These are phyloP conservation scores for Melanotus villosus DNA, from an alignment of 2,888 invertebrate genomes.

Conservation along the genomic window DNA sequence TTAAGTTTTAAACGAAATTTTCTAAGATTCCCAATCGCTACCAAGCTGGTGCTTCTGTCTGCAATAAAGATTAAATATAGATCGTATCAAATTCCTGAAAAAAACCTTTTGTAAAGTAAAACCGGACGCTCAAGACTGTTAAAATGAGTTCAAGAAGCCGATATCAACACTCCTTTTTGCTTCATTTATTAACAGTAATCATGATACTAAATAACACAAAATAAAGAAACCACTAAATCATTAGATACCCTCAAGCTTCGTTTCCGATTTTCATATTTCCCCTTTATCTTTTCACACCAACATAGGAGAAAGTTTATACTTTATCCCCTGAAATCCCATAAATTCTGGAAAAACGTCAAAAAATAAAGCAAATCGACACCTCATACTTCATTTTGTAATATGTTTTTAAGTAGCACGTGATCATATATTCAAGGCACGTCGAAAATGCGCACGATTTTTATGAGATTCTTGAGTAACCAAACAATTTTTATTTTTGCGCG, in stretches of 20 bases:
- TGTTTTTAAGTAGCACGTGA: slow-evolving; percentile 19
- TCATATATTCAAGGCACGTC: slow-evolving; percentile 9
- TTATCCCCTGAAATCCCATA: slow-evolving; percentile 10
- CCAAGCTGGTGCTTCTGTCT: too few species aligned
- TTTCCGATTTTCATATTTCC: slow-evolving; percentile 7
- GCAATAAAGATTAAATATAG: too few species aligned
- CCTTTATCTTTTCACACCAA: neutral
- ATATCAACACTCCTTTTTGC: too few species aligned
- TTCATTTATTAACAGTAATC: neutral
- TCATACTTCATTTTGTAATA: slow-evolving; percentile 17
- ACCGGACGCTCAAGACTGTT: too few species aligned
- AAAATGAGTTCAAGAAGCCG: too few species aligned
- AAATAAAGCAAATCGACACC: slow-evolving; percentile 5
- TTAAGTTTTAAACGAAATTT: too few species aligned
- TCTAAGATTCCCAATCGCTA: too few species aligned
- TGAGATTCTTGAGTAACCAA: neutral
- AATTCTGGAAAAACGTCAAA: slow-evolving; percentile 17
- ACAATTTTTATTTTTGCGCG: too few species aligned
- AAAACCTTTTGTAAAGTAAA: too few species aligned
- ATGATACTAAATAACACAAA: neutral
- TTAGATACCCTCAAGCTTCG: neutral
- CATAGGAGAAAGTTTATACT: neutral
- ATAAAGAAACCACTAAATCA: slow-evolving; percentile 3
- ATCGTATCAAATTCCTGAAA: too few species aligned
- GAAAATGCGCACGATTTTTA: neutral